A percentile compares a stretch with the other conserved stretches of the same genome.
Evolutionary conservation across 2,888 invertebrate species (phyloP).

Genomic region (Chalcis sispes): DNA sequence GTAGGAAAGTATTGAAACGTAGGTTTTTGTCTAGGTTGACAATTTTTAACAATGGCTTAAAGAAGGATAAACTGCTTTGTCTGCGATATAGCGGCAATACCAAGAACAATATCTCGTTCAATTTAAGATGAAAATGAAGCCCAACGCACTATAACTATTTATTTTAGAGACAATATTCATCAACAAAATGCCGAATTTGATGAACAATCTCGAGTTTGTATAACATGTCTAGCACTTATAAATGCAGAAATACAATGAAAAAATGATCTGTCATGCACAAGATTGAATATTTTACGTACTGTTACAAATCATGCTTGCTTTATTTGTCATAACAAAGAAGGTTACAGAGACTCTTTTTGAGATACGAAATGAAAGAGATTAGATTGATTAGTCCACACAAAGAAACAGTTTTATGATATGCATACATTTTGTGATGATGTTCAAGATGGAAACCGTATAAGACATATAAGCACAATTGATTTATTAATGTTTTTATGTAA

Average conservation of each 20-base stretch:
- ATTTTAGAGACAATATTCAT: background rate
- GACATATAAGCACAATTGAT: slow-evolving; percentile 21
- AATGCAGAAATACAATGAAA: background rate
- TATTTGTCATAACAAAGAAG: background rate
- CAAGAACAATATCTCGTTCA: slow-evolving; percentile 8
- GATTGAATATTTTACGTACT: slow-evolving; percentile 5
- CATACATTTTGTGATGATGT: slow-evolving; percentile 43
- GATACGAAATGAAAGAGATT: background rate
- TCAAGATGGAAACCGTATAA: background rate
- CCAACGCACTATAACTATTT: background rate
- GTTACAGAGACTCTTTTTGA: no score
- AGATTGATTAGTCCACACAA: background rate
- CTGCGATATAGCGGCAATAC: background rate
- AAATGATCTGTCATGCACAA: slow-evolving; percentile 13
- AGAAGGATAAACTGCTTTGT: background rate
- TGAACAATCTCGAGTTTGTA: background rate
- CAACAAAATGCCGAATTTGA: background rate
- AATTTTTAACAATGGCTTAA: no score
- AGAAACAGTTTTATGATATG: slow-evolving; percentile 45
- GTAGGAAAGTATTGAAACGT: no score
- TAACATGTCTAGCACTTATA: no score
- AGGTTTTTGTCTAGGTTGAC: no score
- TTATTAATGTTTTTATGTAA: slow-evolving; percentile 40
- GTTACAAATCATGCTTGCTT: slow-evolving; percentile 9
- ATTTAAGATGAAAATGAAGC: background rate